A percentile compares a stretch with the other conserved stretches of the same genome.
These are phyloP conservation scores for Leptopilina clavipes DNA, from an alignment of 1,140 invertebrate species.

Conservation along the genomic window DNA sequence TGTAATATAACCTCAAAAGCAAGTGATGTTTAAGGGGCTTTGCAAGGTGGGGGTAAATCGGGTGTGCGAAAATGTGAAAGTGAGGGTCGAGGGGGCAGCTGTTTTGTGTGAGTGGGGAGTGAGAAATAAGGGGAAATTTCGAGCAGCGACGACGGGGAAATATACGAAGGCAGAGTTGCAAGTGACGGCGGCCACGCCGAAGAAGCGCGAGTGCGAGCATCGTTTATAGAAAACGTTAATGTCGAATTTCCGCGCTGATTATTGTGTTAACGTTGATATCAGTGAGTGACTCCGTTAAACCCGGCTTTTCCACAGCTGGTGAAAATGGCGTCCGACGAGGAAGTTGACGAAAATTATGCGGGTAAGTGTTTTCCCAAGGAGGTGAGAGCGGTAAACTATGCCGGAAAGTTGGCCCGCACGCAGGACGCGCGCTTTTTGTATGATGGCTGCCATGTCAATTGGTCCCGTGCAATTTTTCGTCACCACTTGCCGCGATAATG, in stretches of 20 bases:
- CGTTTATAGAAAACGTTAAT: conserved; percentile 48
- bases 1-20: conserved; percentile 25
- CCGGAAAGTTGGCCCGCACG: conserved; percentile 50
- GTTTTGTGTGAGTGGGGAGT: not conserved
- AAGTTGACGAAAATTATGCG: conserved; percentile 85
- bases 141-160: conserved; percentile 35
- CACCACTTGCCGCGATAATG: conserved; percentile 4
- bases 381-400: conserved; percentile 32
- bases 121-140: conserved; percentile 36
- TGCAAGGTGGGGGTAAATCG: not conserved
- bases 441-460: conserved; percentile 71
- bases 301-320: conserved; percentile 20
- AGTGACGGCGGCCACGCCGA: conserved; percentile 33
- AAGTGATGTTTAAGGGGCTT: not conserved
- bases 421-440: conserved; percentile 71
- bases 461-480: conserved; percentile 45
- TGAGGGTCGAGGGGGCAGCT: conserved; percentile 11
- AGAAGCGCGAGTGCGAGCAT: conserved; percentile 40
- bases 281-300: conserved; percentile 38
- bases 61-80: conserved; percentile 28
- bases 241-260: conserved; percentile 69
- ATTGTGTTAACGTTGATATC: conserved; percentile 61
- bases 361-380: conserved; percentile 76
- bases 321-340: conserved; percentile 85
- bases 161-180: conserved; percentile 32